Base-by-base conservation (phyloP, 2,797 vertebrate species). In the Rhinoraja longicauda region DNA sequence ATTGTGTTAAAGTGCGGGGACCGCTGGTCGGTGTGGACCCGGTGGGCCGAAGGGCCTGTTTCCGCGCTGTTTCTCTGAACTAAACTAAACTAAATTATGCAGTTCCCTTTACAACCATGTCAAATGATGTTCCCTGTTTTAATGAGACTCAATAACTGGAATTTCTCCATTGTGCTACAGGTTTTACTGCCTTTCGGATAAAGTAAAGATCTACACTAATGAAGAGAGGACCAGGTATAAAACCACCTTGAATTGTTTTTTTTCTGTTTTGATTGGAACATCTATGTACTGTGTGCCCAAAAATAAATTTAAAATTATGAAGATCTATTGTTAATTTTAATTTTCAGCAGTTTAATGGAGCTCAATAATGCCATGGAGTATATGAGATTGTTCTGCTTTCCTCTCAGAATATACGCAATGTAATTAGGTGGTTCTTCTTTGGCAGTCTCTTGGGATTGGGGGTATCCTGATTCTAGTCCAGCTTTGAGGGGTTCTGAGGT, bases 201-300 rank as follows among this genome's bases (percentile, higher is more conserved):
- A 93, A 94, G 95, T 99, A 93, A 98, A 95, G 95, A 96, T 99
- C 93, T 99, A 99, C 93, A 97, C 96, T 94, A 99, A 99, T 26
- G 95, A 97, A 93, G 97, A 98, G 95, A 98, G 96, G 95, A 99
- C 97, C 13, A 99, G 98, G 99, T 99, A 95, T 73, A 95, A 7
- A 57, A 8, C n/a, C 24, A 21, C 6, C 4, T 73, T 21, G 9
- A 21, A 0, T 53, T 53, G 3, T 53, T 53, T 5, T 53, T 3
- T 53, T 72, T 72, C 24, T 2, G 5, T 36, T 88, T 36, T 36
- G 15, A 36, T 32, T 45, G 9, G 15, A 67, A 29, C 13, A 36
- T 64, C 15, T n/a, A 67, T 17, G 59, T n/a, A 32, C 57, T 0
- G 9, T 84, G 57, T 3, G 5, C 29, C 17, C 59, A 88, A 62